These are phyloP conservation scores for Sebastes trivittatus DNA, from an alignment of 2,797 vertebrate species.

Conservation along the genomic window DNA sequence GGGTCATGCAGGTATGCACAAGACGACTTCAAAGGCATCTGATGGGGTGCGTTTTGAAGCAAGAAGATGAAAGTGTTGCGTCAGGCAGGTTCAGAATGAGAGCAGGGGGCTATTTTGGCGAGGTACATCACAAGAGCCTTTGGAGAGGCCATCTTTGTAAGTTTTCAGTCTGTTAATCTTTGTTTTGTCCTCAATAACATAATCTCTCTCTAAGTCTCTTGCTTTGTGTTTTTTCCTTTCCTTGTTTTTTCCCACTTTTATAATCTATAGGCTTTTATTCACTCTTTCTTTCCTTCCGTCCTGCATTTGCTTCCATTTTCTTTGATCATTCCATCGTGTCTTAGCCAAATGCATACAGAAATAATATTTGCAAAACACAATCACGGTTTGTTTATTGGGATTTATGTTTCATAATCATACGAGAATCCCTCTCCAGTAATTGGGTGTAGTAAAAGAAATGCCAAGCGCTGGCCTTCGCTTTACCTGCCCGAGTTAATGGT, in stretches of 20 bases:
- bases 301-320: conserved; percentile 2
- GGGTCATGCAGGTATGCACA: conserved; percentile 66
- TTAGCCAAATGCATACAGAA: conserved; percentile 9
- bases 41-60: conserved; percentile 69
- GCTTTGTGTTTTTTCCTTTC: conserved; percentile 16
- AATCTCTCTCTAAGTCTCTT: conserved; percentile 25
- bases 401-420: conserved; percentile 51
- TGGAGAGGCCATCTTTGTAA: conserved; percentile 48
- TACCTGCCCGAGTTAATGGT: conserved; percentile 77
- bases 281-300: neutral
- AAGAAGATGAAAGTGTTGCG: conserved; percentile 79
- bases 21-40: conserved; percentile 74
- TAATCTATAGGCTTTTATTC: conserved; percentile 34
- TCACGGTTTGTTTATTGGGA: conserved; percentile 29
- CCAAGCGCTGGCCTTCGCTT: conserved; percentile 59
- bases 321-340: neutral
- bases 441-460: conserved; percentile 59
- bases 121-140: conserved; percentile 49
- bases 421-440: conserved; percentile 56
- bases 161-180: conserved; percentile 51
- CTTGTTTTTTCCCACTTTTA: conserved; percentile 1
- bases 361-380: conserved; percentile 13
- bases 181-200: conserved; percentile 58
- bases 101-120: conserved; percentile 52
- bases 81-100: conserved; percentile 60